Evolutionary conservation across 2,888 invertebrate genomes (phyloP).

Genomic region (Heterodera filipjevi): DNA sequence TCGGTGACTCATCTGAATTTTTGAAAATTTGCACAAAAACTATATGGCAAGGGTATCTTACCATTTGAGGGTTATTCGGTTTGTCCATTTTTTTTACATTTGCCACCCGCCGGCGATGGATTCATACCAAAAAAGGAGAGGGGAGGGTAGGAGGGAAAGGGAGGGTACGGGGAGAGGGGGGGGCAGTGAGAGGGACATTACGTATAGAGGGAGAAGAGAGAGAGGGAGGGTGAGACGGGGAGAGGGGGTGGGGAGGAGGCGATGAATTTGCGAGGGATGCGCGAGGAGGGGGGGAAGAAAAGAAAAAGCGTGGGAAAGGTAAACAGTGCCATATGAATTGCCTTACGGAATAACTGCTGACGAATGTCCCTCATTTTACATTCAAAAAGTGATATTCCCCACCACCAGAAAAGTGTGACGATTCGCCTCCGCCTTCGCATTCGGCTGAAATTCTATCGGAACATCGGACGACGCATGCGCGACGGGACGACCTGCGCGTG

Average conservation of each 20-base stretch:
- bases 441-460: conserved; percentile 5
- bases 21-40: too few species aligned
- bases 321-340: background rate
- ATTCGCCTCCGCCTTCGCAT: background rate
- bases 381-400: background rate
- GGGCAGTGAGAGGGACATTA: too few species aligned
- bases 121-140: background rate
- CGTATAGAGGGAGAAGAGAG: too few species aligned
- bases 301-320: conserved; percentile 1
- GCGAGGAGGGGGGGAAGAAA: too few species aligned
- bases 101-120: too few species aligned
- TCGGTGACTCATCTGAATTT: too few species aligned
- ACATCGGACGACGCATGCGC: background rate
- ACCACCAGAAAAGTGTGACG: background rate
- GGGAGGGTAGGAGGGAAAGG: background rate
- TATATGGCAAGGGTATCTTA: background rate
- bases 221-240: too few species aligned
- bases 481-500: conserved; percentile 4
- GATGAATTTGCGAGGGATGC: too few species aligned
- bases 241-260: too few species aligned
- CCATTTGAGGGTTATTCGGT: background rate
- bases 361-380: background rate
- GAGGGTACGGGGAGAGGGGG: too few species aligned
- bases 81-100: background rate
- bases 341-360: background rate